Base-by-base conservation (phyloP, 2,888 invertebrate genomes). In the Drosophila neutralis region DNA sequence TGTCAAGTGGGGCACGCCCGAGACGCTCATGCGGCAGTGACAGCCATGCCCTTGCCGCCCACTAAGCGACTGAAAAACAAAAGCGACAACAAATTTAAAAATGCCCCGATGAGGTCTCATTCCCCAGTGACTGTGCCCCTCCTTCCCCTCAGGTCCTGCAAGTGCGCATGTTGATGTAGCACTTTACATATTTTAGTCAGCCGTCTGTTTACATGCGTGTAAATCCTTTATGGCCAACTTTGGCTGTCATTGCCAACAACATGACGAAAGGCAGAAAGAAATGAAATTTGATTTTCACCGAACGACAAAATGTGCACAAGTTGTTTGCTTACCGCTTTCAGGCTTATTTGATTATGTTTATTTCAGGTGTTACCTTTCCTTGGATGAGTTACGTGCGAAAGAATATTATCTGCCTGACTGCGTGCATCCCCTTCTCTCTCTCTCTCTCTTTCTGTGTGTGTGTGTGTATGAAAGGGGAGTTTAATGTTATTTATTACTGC, bases 331-430 rank as follows among this genome's bases (percentile, higher is more conserved):
- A 69, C 68, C 68, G 76, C 76, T 75, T 87, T 70, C 59, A 58
- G 71, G 75, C 79, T 89, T 81, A 89, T 87, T 87, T 86, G 90
- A 89, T 87, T 89, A 87, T 89, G 81, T 89, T 87, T 88, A 87
- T 89, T 87, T 69, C 80, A 72, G 69, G 74, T 81, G 69, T 69
- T 77, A 71, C 71, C 72, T 74, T 73, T 73, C 38, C 49, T 57
- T 61, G 56, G 8, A 11, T 38, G 36, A 45, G 53, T 35, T 49
- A 76, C 52, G 60, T 70, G 71, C 49, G 49, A 42, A 24, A 38
- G 57, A 63, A 60, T 58, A 76, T 64, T 76, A 68, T 69, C 36
- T 67, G 58, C 29, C 63, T 77, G 57, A 67, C 56, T 72, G 72
- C 33, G 35, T 24, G 45, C 42, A 13, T 11, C 40, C 11, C n/a